A percentile compares a stretch with the other conserved stretches of the same genome.
Conservation (phyloP, 2,797 vertebrate genomes). For the Etheostoma perlongum region DNA sequence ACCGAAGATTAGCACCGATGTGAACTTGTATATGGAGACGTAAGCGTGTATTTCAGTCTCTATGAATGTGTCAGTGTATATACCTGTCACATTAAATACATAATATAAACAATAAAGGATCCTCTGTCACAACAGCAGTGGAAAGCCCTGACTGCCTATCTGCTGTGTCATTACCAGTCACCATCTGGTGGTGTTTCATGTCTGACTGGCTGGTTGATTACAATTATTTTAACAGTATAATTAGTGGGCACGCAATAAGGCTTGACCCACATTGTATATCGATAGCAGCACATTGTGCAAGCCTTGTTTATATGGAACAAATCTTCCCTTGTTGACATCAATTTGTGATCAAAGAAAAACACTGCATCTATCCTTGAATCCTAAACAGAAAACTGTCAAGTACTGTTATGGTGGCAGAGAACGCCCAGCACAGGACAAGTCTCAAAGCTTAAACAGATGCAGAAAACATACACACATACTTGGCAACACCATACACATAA, state of each 20-base stretch:
- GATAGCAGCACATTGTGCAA: neutral
- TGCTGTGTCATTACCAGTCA: neutral
- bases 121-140: neutral
- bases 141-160: neutral
- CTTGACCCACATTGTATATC: constrained; percentile 6
- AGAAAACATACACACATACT: neutral
- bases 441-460: constrained; percentile 7
- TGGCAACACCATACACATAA: neutral
- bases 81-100: neutral
- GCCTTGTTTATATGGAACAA: constrained; percentile 13
- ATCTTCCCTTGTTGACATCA: constrained; percentile 9
- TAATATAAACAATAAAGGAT: neutral
- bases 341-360: constrained; percentile 19
- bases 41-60: neutral
- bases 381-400: neutral
- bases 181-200: constrained; percentile 3
- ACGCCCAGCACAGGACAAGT: neutral
- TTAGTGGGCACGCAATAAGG: constrained; percentile 3
- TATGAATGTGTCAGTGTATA: neutral
- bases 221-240: constrained; percentile 11
- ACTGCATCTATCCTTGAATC: neutral
- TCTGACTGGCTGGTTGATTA: neutral
- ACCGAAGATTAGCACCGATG: no score
- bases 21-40: neutral
- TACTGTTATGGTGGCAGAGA: neutral